phyloP scores from a whole-genome alignment of 2,113 vertebrate species.

The Pygoscelis adeliae region DNA sequence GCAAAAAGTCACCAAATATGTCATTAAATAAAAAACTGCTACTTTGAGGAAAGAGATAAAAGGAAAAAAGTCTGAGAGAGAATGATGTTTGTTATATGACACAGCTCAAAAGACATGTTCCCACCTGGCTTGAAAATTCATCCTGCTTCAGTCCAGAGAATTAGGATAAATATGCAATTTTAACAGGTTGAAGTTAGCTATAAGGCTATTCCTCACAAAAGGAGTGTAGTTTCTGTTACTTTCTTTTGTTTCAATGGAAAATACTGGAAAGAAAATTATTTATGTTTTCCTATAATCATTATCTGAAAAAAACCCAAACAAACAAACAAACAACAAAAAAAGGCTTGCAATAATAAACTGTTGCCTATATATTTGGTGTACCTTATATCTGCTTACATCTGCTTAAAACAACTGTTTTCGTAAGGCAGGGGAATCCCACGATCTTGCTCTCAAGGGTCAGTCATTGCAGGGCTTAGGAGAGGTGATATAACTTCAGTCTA shows the following conservation, averaged over 20 bases:
- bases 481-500: background rate
- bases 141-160: background rate
- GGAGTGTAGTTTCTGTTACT: background rate
- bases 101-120: background rate
- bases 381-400: background rate
- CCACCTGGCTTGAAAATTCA: background rate
- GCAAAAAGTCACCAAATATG: background rate
- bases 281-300: background rate
- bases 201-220: background rate
- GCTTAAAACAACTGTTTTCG: background rate
- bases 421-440: background rate
- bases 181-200: background rate
- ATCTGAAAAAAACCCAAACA: background rate
- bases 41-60: background rate
- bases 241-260: background rate
- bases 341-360: background rate
- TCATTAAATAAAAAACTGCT: fast-evolving
- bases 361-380: background rate
- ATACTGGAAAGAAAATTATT: background rate
- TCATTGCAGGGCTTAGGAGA: background rate
- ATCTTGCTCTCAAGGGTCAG: background rate
- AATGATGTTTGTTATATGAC: background rate
- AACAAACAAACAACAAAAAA: background rate
- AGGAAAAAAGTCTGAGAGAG: background rate
- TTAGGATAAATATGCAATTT: background rate